These are phyloP conservation scores for Gymnarchus niloticus DNA, from an alignment of 2,113 vertebrate genomes.

Conservation along the genomic window DNA sequence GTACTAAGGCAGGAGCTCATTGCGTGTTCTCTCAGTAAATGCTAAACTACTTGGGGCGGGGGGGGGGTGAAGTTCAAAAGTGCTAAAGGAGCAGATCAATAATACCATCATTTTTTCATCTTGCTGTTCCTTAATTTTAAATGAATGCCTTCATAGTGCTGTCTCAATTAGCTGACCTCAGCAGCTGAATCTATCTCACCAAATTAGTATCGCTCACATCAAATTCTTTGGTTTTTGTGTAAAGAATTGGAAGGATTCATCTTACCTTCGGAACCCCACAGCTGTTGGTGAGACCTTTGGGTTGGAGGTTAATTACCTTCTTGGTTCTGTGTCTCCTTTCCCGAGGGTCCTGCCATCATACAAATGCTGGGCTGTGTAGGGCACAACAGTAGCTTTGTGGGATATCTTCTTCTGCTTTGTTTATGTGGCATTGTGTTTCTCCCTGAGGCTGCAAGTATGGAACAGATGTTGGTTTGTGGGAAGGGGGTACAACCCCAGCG, in stretches of 20 bases:
- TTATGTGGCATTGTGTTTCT: background rate
- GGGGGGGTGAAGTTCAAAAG: background rate
- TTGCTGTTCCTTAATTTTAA: background rate
- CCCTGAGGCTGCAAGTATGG: background rate
- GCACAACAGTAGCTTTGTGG: conserved; percentile 6
- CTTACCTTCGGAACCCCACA: background rate
- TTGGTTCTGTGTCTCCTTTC: background rate
- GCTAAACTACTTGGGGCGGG: background rate
- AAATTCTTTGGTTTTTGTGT: background rate
- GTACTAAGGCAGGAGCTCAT: background rate
- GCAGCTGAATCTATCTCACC: background rate
- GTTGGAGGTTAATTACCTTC: background rate
- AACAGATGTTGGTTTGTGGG: conserved; percentile 11
- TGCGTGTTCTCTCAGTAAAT: background rate
- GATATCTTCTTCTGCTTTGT: background rate
- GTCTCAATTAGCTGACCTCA: background rate
- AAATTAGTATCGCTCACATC: background rate
- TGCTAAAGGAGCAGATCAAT: background rate
- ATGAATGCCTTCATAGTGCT: background rate
- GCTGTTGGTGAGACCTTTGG: background rate
- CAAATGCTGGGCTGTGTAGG: background rate
- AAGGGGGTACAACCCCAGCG: background rate
- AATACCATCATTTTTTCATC: background rate
- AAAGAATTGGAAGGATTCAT: background rate
- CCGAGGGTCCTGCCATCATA: background rate